phyloP scores from a whole-genome alignment of 1,140 invertebrate species.

The Elysia chlorotica region DNA sequence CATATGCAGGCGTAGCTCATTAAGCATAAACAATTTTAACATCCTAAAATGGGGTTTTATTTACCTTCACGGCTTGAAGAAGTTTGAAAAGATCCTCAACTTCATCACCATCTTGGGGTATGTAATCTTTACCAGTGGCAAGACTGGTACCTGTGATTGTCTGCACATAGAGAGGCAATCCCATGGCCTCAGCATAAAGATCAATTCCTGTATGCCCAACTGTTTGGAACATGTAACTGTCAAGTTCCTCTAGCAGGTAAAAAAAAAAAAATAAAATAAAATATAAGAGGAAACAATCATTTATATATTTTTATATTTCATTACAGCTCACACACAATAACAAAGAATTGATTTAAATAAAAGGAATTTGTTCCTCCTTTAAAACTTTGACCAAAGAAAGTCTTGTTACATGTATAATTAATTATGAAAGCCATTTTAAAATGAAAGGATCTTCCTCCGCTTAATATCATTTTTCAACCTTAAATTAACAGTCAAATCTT shows the following conservation, averaged over 20 bases:
- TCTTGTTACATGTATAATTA: background rate
- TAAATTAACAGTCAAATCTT: no score
- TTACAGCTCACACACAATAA: no score
- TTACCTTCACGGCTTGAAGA: slow-evolving; percentile 77
- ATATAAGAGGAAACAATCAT: no score
- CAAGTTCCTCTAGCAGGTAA: slow-evolving; percentile 81
- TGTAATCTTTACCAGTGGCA: slow-evolving; percentile 81
- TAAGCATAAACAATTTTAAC: no score
- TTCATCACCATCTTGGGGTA: slow-evolving; percentile 84
- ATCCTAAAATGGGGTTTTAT: no score
- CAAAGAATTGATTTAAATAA: background rate
- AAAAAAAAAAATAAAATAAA: background rate
- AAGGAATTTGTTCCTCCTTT: background rate
- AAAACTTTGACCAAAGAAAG: background rate
- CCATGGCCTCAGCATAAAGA: slow-evolving; percentile 91
- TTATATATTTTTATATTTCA: no score
- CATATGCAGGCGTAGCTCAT: no score
- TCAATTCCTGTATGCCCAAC: slow-evolving; percentile 95
- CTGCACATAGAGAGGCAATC: slow-evolving; percentile 82
- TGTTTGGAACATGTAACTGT: slow-evolving; percentile 99
- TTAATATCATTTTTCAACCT: no score
- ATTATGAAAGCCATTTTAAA: no score
- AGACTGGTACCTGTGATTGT: slow-evolving; percentile 80
- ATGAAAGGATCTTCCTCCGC: no score
- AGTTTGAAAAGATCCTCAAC: slow-evolving; percentile 97